Conservation (phyloP, 2,888 invertebrate species). For the Drosophila fulvimacula region DNA sequence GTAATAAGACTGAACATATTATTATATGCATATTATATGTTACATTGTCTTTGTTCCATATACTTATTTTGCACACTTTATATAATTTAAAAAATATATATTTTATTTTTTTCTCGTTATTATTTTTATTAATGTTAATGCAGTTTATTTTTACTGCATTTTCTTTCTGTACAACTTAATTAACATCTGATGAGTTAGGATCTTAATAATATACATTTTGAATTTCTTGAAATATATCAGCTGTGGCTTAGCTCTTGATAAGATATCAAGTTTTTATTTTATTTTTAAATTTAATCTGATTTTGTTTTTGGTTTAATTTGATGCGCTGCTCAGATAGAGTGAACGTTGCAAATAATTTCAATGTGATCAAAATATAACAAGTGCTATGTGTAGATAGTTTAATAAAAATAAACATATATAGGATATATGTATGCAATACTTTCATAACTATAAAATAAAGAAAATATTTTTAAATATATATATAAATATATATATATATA, state of each 20-base stretch:
- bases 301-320: constrained; percentile 18
- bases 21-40: too few relatives aligned
- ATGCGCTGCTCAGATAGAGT: constrained; percentile 18
- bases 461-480: background rate
- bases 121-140: too few relatives aligned
- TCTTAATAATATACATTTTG: too few relatives aligned
- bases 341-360: constrained; percentile 1
- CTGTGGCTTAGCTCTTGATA: constrained; percentile 14
- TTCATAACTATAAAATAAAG: too few relatives aligned
- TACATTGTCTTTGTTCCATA: too few relatives aligned
- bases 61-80: background rate
- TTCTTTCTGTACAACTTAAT: background rate
- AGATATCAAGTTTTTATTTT: constrained; percentile 12
- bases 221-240: too few relatives aligned
- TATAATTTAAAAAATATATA: background rate
- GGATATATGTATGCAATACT: too few relatives aligned
- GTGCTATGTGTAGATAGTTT: background rate
- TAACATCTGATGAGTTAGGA: too few relatives aligned
- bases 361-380: background rate
- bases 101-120: background rate
- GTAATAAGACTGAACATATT: too few relatives aligned
- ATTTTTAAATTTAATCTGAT: constrained; percentile 12
- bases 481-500: too few relatives aligned
- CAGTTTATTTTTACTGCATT: background rate
- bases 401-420: background rate